Percentiles rank a stretch among this genome's conserved stretches.
These are phyloP conservation scores for Barbus barbus DNA, from an alignment of 2,113 vertebrate species.

Conservation along the genomic window DNA sequence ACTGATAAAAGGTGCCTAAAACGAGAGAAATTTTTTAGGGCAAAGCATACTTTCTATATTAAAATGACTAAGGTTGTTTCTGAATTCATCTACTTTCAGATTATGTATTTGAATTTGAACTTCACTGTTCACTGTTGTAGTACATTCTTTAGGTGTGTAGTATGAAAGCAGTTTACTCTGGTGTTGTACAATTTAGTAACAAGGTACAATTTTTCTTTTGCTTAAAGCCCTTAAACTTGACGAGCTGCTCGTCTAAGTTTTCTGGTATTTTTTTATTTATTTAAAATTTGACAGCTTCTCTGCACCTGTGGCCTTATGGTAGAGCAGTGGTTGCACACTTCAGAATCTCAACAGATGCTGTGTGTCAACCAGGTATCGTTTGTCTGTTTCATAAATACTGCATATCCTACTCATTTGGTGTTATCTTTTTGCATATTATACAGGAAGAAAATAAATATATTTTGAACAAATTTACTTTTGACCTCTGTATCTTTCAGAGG, in stretches of 20 bases:
- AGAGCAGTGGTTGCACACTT: background rate
- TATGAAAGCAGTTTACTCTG: background rate
- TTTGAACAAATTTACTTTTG: conserved; percentile 1
- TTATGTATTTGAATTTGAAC: background rate
- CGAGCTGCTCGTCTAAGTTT: too few species aligned
- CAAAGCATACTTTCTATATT: background rate
- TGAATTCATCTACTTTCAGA: background rate
- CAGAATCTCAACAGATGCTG: background rate
- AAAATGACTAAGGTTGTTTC: background rate
- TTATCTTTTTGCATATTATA: background rate
- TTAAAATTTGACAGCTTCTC: background rate
- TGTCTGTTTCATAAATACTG: background rate
- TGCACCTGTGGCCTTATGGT: background rate
- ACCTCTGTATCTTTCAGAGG: conserved; percentile 3
- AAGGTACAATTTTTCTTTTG: background rate
- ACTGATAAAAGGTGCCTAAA: background rate
- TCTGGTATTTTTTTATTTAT: too few species aligned
- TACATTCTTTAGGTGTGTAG: background rate
- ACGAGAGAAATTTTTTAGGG: background rate
- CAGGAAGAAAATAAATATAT: background rate
- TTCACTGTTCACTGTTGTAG: background rate
- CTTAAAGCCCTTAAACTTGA: too few species aligned
- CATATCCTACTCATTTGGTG: background rate
- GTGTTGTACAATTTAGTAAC: background rate
- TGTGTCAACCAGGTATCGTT: background rate